phyloP scores from a whole-genome alignment of 2,888 invertebrate species.

The Acrobasis consociella region DNA sequence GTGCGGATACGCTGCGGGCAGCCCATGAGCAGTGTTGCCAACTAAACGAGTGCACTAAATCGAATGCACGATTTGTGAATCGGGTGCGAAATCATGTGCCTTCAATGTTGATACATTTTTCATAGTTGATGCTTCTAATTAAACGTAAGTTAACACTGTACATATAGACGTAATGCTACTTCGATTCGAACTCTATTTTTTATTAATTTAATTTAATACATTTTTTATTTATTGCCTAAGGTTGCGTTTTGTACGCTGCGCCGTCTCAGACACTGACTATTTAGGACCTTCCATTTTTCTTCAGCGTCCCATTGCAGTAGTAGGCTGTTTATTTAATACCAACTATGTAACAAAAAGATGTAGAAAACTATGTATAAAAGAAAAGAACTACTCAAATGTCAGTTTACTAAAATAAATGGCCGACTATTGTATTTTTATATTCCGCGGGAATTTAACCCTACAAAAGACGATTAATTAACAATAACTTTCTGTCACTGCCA shows the following conservation, averaged over 20 bases:
- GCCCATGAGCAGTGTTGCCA: constrained; percentile 48
- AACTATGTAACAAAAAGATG: neutral
- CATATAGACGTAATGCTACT: constrained; percentile 72
- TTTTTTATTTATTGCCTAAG: constrained; percentile 73
- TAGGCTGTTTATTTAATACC: neutral
- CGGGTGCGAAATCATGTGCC: constrained; percentile 83
- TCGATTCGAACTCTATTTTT: constrained; percentile 75
- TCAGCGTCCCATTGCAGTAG: constrained; percentile 10
- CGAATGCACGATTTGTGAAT: constrained; percentile 65
- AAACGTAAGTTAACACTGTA: constrained; percentile 76
- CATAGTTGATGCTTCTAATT: constrained; percentile 81
- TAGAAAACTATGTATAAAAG: too few species aligned
- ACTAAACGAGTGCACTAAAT: constrained; percentile 59
- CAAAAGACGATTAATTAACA: neutral
- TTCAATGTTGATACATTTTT: constrained; percentile 79
- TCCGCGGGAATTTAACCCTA: neutral
- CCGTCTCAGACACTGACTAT: constrained; percentile 33
- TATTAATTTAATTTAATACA: constrained; percentile 70
- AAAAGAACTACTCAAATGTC: neutral
- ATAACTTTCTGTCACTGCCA: constrained; percentile 44
- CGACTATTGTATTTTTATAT: neutral
- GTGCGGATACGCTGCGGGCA: constrained; percentile 24
- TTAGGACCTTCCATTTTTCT: constrained; percentile 12
- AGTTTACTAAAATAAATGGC: neutral
- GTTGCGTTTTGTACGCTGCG: constrained; percentile 46